Percentiles rank a stretch among this genome's conserved stretches.
Evolutionary conservation across 1,140 invertebrate species (phyloP).

Genomic region (Brachionus calyciflorus): DNA sequence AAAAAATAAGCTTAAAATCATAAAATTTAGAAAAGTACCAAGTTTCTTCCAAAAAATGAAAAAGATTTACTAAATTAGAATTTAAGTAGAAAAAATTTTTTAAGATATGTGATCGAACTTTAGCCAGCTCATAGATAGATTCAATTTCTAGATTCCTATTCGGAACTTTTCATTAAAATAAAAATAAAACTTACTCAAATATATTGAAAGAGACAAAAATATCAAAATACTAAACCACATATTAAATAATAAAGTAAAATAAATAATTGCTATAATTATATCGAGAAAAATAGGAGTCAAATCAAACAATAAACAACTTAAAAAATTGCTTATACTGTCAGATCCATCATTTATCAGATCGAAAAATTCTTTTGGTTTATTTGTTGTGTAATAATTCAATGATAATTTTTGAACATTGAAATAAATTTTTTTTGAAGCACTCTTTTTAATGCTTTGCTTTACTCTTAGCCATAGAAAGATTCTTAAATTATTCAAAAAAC

Average conservation of each 20-base stretch:
- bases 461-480: constrained; percentile 89
- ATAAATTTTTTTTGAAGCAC: constrained; percentile 80
- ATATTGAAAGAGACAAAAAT: constrained; percentile 62
- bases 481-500: constrained; percentile 67
- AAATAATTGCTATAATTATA: constrained; percentile 85
- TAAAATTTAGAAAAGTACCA: no score
- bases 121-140: no score
- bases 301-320: constrained; percentile 64
- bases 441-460: constrained; percentile 87
- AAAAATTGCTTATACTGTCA: constrained; percentile 27
- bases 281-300: constrained; percentile 87
- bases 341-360: constrained; percentile 65
- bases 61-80: no score
- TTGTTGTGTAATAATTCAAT: constrained; percentile 76
- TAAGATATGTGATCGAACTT: no score
- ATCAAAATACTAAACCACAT: constrained; percentile 90
- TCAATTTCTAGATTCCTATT: no score
- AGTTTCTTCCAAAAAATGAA: no score
- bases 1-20: not conserved
- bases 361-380: constrained; percentile 90
- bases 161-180: no score
- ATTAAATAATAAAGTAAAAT: constrained; percentile 81
- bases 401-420: constrained; percentile 75
- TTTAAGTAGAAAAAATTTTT: no score
- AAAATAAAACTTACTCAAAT: constrained; percentile 5